Evolutionary conservation across 2,113 vertebrate genomes (phyloP), one percentile per base, ranked within the genome.

Genomic region (Apodemus speciosus): DNA sequence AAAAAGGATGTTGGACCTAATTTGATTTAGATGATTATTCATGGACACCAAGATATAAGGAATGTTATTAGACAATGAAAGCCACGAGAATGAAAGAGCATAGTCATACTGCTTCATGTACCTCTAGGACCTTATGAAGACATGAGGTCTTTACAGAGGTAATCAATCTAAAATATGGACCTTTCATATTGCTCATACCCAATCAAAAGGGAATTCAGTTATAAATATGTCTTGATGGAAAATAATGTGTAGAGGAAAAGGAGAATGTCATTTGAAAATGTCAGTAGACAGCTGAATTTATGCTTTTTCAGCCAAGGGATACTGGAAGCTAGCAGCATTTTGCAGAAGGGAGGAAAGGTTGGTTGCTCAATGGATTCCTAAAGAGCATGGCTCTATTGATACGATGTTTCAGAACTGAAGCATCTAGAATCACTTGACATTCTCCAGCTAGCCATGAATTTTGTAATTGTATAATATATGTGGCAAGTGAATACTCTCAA

Each of bases 121-220:
- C 30, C 23, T 73, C 51, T 68, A 23, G 86, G 27, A 87, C 43
- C 6, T 85, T 71, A 56, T 85, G 88, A 66, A 21, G 1, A 66
- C 23, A 64, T n/a, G 76, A 6, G 21, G 35, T 46, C 64, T 84
- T 56, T 88, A 90, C 15, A 69, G 58, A 91, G 6, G 9, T 84
- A 94, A 91, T 60, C 20, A 84, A 89, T 40, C 23, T 69, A 88
- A 88, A 92, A 85, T 81, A 9, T 46, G 3, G 75, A 11, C 21
- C 2, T 11, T 35, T 35, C n/a, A 20, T 56, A 38, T 88, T 38
- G 85, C 30, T 49, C 23, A 2, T 23, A 16, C 85, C 30, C 46
- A 88, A 56, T 56, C 53, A 38, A 77, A 56, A 35, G 9, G 13
- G 43, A 56, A 83, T 81, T 85, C 92, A 62, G 72, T 35, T 4